Evolutionary conservation across 2,888 invertebrate species (phyloP), one percentile per base, ranked within the genome.

Genomic region (Drosophila histrio): DNA sequence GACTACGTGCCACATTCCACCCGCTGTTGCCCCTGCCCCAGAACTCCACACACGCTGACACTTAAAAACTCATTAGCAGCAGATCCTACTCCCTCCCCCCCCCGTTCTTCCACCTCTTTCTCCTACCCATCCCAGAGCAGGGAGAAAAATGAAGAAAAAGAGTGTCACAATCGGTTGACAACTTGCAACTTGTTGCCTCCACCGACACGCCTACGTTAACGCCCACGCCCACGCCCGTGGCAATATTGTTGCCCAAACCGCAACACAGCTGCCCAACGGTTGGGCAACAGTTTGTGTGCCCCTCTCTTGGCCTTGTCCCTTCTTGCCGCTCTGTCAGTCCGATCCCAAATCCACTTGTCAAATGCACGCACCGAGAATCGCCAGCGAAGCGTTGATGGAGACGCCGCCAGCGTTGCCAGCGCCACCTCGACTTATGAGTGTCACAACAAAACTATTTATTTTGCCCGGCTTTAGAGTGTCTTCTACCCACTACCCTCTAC

Each of bases 371-470:
- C 7, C 15, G 9, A 19, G 41, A 36, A 57, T 67, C 62, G 50
- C 73, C 70, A 58, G 43, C 74, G 47, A 65, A 70, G 73, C 61
- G 75, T 63, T 72, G 30, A 70, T 54, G 65, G 39, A 54, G 61
- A 43, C 49, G 56, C 39, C 62, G 67, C 32, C 74, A 38, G 30
- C 41, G 49, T 32, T 41, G 52, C 39, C 49, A 47, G 47, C 72
- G 56, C 52, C 62, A 44, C 72, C 56, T 64, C 75, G 71, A 76
- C 82, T 82, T 86, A 80, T 78, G 86, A 80, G 73, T 82, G 86
- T 82, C 82, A 82, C 86, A 82, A 82, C 86, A 86, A 76, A 82
- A 82, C 82, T 82, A 82, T 82, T 82, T 82, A 83, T 83, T 86
- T 71, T 59, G 60, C 43, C 7, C 41, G 30, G 46, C 69, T 50